A percentile compares a stretch with the other conserved stretches of the same genome.
Evolutionary conservation across 1,140 invertebrate species (phyloP).

Genomic region (Brachionus rotundiformis): DNA sequence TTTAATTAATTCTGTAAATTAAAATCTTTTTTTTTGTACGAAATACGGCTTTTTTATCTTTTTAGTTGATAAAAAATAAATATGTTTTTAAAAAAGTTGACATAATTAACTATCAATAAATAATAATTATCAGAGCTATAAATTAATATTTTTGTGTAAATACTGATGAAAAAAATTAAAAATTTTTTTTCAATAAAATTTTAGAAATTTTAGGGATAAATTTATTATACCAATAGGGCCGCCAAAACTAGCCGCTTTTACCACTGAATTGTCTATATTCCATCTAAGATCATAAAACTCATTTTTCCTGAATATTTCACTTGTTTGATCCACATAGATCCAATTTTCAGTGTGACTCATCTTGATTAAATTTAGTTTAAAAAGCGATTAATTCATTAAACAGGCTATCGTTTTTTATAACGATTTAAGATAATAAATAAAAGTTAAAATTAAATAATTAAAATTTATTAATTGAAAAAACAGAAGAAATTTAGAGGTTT

Average conservation of each 20-base stretch:
- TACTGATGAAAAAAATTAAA: too few relatives aligned
- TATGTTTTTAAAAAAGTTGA: too few relatives aligned
- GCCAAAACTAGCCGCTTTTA: slow-evolving; percentile 21
- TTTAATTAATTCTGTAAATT: not conserved
- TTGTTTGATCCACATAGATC: slow-evolving; percentile 43
- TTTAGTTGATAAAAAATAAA: too few relatives aligned
- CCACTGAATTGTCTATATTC: slow-evolving; percentile 15
- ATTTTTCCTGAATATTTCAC: slow-evolving; percentile 48
- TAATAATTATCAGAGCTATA: too few relatives aligned
- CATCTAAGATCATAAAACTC: slow-evolving; percentile 50
- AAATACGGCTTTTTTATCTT: too few relatives aligned
- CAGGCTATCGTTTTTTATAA: slow-evolving; percentile 43
- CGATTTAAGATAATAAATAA: slow-evolving; percentile 26
- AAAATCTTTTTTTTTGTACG: too few relatives aligned
- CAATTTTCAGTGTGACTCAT: slow-evolving; percentile 51
- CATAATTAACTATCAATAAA: too few relatives aligned
- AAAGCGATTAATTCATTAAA: not conserved
- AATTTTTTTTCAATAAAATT: not conserved
- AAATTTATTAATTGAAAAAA: not conserved
- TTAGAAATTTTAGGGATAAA: not conserved
- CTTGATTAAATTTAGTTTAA: slow-evolving; percentile 4
- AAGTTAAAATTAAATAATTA: not conserved
- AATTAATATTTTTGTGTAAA: too few relatives aligned
- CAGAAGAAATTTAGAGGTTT: not conserved
- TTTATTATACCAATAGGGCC: slow-evolving; percentile 40